Conservation (phyloP, 2,113 vertebrate genomes). For the Pseudonaja textilis region DNA sequence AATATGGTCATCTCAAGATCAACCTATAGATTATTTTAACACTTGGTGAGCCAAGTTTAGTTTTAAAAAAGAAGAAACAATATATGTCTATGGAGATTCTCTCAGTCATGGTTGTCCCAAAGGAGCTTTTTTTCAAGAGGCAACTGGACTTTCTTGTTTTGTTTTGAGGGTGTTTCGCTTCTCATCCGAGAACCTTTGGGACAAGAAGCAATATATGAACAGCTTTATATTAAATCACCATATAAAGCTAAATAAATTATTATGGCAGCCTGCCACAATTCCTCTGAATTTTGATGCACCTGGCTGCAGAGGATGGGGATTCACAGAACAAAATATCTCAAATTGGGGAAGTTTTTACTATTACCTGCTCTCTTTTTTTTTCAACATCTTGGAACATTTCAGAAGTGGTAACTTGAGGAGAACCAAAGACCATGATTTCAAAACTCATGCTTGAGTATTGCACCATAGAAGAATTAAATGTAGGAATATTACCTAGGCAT, state of each 20-base stretch:
- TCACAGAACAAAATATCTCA: not conserved
- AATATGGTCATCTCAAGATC: not conserved
- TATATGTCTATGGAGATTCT: not conserved
- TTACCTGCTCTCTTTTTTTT: not conserved
- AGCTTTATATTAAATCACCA: not conserved
- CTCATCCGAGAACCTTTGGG: not conserved
- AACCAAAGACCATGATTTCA: conserved; percentile 11
- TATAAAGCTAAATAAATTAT: not conserved
- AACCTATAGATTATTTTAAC: not conserved
- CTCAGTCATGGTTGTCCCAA: too few relatives aligned
- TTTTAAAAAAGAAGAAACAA: not conserved
- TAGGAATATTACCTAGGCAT: conserved; percentile 89
- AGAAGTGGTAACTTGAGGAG: not conserved
- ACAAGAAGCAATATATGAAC: not conserved
- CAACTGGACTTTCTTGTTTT: too few relatives aligned
- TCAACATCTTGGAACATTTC: not conserved
- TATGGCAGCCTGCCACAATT: not conserved
- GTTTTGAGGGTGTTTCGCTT: too few relatives aligned
- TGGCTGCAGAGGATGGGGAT: not conserved
- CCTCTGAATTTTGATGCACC: not conserved
- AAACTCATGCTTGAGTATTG: conserved; percentile 41
- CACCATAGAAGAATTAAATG: conserved; percentile 48
- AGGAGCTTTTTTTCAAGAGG: too few relatives aligned
- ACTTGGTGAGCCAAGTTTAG: not conserved
- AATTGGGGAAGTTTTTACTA: not conserved